Conservation (phyloP, 2,113 vertebrate genomes). For the Gasterosteus aculeatus region DNA sequence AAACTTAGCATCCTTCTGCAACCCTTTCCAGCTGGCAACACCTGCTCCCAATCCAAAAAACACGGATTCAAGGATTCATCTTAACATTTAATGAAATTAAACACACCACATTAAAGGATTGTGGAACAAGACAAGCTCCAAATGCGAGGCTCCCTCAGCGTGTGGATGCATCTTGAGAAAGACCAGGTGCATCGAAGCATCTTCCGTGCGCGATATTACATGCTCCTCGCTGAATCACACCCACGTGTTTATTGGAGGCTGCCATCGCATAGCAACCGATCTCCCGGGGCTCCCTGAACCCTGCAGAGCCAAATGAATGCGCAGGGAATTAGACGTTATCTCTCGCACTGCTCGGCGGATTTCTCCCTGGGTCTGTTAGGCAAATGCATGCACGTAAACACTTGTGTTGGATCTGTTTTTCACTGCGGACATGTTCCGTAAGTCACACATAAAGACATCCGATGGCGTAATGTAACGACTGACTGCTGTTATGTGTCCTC, state of each 20-base stretch:
- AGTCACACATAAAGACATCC: neutral
- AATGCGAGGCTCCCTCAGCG: conserved; percentile 5
- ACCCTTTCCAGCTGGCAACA: neutral
- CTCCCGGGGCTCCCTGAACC: conserved; percentile 53
- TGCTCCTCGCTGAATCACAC: conserved; percentile 63
- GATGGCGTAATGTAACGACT: conserved; percentile 1
- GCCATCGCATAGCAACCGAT: conserved; percentile 72
- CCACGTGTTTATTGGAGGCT: conserved; percentile 64
- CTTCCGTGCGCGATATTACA: conserved; percentile 46
- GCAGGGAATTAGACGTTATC: conserved; percentile 61
- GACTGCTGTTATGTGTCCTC: conserved; percentile 48
- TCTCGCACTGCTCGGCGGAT: conserved; percentile 22
- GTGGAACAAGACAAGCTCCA: conserved; percentile 6
- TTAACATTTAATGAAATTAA: conserved; percentile 3
- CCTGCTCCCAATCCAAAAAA: conserved; percentile 13
- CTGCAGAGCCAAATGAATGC: conserved; percentile 61
- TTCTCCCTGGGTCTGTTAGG: conserved; percentile 21
- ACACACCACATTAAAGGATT: neutral
- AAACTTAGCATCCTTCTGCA: conserved; percentile 10
- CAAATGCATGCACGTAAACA: conserved; percentile 1
- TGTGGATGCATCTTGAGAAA: conserved; percentile 15
- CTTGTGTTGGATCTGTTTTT: neutral
- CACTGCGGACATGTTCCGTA: neutral
- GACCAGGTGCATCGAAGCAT: conserved; percentile 43
- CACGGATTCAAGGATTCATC: conserved; percentile 11